Percentiles rank a stretch among this genome's conserved stretches.
Conservation (phyloP, 2,797 vertebrate species). For the Xenops minutus region DNA sequence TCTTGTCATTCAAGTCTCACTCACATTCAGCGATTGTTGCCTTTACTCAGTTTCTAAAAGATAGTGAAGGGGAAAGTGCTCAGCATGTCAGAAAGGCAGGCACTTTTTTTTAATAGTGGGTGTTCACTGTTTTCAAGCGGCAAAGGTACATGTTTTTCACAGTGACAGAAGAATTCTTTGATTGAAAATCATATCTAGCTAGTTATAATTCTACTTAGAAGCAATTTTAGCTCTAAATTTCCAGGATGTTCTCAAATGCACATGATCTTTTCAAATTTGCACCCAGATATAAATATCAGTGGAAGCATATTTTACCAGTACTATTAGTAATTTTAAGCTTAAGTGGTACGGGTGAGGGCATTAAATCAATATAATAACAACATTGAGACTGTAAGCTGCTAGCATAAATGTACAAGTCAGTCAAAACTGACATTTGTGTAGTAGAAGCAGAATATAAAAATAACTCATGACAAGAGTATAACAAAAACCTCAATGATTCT, state of each 20-base stretch:
- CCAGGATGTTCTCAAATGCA: neutral
- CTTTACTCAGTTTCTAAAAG: neutral
- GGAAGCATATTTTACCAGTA: neutral
- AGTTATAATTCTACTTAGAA: neutral
- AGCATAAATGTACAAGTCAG: neutral
- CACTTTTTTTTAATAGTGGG: neutral
- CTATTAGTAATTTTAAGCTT: neutral
- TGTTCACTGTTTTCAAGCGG: neutral
- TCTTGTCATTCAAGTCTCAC: neutral
- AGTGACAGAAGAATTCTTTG: neutral
- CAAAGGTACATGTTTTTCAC: neutral
- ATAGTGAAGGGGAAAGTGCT: neutral
- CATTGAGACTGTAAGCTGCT: neutral
- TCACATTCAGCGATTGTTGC: neutral
- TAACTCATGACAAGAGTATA: neutral
- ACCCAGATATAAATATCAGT: neutral
- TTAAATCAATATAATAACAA: neutral
- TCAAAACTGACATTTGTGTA: neutral
- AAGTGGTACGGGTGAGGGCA: neutral
- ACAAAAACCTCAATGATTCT: neutral
- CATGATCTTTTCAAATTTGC: neutral
- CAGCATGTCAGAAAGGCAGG: neutral
- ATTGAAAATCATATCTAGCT: neutral
- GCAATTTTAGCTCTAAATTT: neutral
- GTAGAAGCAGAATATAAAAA: neutral